Evolutionary conservation across 2,113 vertebrate species (phyloP).

Genomic region (Leucoraja erinaceus): DNA sequence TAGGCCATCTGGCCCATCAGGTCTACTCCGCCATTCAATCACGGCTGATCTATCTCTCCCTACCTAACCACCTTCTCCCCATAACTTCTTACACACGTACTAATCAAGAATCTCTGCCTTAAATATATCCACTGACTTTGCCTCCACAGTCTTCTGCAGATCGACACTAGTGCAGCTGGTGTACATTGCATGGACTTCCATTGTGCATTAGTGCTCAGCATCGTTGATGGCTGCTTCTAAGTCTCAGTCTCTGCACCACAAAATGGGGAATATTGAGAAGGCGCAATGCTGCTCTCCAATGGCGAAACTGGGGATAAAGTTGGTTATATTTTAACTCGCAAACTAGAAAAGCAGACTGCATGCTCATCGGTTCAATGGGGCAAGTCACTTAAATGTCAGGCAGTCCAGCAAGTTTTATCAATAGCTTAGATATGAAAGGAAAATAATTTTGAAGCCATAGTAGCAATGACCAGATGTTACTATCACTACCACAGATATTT

Average conservation of each 20-base stretch:
- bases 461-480: not conserved
- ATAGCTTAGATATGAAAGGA: not conserved
- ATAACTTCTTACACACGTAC: too few species aligned
- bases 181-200: not conserved
- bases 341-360: not conserved
- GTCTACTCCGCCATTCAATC: too few species aligned
- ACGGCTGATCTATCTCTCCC: too few species aligned
- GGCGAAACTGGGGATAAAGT: not conserved
- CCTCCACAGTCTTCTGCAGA: too few species aligned
- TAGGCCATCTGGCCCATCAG: too few species aligned
- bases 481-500: constrained; percentile 11
- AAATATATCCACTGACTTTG: too few species aligned
- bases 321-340: not conserved
- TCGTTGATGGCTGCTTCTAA: not conserved
- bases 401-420: not conserved
- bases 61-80: too few species aligned
- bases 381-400: not conserved
- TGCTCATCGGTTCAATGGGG: not conserved
- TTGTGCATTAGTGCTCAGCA: not conserved
- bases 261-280: not conserved
- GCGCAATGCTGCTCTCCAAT: not conserved
- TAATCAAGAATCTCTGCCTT: too few species aligned
- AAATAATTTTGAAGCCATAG: not conserved
- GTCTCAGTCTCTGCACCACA: not conserved
- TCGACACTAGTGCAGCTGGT: not conserved